A percentile compares a stretch with the other conserved stretches of the same genome.
These are phyloP conservation scores for Euzetes globulus DNA, from an alignment of 2,888 invertebrate species.

Conservation along the genomic window DNA sequence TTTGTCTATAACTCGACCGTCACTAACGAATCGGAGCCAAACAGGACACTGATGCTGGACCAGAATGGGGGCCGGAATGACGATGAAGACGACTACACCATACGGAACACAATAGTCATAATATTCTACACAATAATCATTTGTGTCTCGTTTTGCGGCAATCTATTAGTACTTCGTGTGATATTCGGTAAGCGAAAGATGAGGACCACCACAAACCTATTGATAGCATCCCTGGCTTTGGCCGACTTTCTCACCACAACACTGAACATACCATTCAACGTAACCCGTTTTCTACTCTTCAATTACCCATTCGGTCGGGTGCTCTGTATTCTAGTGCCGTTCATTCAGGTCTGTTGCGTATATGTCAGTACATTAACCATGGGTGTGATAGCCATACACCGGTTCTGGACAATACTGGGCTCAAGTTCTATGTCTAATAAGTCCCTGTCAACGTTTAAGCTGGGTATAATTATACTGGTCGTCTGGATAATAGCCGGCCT, in stretches of 20 bases:
- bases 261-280: conserved; percentile 33
- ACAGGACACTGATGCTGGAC: not conserved
- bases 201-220: conserved; percentile 31
- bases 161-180: conserved; percentile 29
- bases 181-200: conserved; percentile 11
- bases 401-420: not conserved
- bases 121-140: conserved; percentile 32
- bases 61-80: not conserved
- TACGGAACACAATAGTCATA: conserved; percentile 14
- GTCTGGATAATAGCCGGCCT: conserved; percentile 29
- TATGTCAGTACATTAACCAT: conserved; percentile 33
- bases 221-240: conserved; percentile 28
- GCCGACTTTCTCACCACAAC: conserved; percentile 31
- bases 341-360: conserved; percentile 33
- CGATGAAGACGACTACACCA: conserved; percentile 21
- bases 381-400: conserved; percentile 33
- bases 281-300: conserved; percentile 26
- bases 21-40: not conserved
- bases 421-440: not conserved
- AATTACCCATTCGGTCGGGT: conserved; percentile 29
- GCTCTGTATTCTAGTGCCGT: conserved; percentile 34
- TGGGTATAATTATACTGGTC: conserved; percentile 9
- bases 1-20: too few relatives aligned
- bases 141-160: conserved; percentile 31
- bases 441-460: not conserved